A percentile compares a stretch with the other conserved stretches of the same genome.
These are phyloP conservation scores for Chorisops tibialis DNA, from an alignment of 2,888 invertebrate species.

Conservation along the genomic window DNA sequence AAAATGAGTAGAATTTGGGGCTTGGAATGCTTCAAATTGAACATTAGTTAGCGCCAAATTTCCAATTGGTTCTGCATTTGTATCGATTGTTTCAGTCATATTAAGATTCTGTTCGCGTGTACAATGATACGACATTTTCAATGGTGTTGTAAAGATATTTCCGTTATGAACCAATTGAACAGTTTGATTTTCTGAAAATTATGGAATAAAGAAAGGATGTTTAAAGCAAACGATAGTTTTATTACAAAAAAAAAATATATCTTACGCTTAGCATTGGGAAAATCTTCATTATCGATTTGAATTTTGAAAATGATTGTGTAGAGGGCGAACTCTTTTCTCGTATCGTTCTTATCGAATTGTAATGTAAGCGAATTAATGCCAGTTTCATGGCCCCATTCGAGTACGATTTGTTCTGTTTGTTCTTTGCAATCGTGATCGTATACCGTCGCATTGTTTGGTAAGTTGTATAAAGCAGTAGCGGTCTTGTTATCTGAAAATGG, in stretches of 20 bases:
- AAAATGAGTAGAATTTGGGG: slow-evolving; percentile 56
- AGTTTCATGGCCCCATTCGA: slow-evolving; percentile 40
- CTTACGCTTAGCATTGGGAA: slow-evolving; percentile 48
- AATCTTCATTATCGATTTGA: slow-evolving; percentile 42
- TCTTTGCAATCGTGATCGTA: slow-evolving; percentile 52
- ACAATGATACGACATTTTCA: slow-evolving; percentile 72
- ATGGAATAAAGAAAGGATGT: neutral
- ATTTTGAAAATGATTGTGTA: slow-evolving; percentile 42
- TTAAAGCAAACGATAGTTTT: no score
- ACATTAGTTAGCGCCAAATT: slow-evolving; percentile 59
- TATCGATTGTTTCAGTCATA: slow-evolving; percentile 49
- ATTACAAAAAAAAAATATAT: neutral
- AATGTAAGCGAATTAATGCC: slow-evolving; percentile 45
- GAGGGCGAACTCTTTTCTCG: slow-evolving; percentile 41
- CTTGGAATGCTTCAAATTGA: slow-evolving; percentile 72
- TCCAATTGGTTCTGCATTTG: slow-evolving; percentile 45
- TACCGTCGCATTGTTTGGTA: slow-evolving; percentile 52
- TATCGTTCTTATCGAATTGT: slow-evolving; percentile 51
- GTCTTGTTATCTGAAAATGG: slow-evolving; percentile 45
- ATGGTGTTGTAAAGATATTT: slow-evolving; percentile 58
- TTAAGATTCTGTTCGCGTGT: slow-evolving; percentile 58
- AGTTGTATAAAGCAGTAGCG: slow-evolving; percentile 44
- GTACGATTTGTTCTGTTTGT: slow-evolving; percentile 37
- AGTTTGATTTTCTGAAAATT: slow-evolving; percentile 43
- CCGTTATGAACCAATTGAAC: slow-evolving; percentile 55